Base-by-base conservation (phyloP, 1,140 invertebrate genomes). In the Bicyclus anynana region DNA sequence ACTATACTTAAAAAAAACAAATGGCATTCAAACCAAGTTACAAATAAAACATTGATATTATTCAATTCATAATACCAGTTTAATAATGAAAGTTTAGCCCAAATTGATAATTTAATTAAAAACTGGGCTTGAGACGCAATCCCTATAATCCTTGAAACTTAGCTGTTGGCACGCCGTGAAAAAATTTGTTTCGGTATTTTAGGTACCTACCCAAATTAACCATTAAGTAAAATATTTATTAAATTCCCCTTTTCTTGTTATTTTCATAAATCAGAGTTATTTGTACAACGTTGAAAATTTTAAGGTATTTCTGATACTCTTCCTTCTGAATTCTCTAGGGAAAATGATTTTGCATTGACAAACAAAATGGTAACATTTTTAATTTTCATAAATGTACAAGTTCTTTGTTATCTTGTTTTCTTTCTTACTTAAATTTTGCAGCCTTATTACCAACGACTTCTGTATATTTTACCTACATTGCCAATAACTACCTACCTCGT, bases 81-180 rank as follows among this genome's bases (percentile, higher is more conserved):
- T 44, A 44, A 18, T 44, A 44, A 49, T 13, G 10, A 4, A 49
- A 49, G 9, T 49, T 49, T 35, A 33, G 26, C 10, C 47, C 17
- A 16, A 49, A 49, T 37, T 44, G 42, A 56, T 65, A 55, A 59
- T 57, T 53, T 51, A 65, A 59, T 59, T 59, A 59, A 56, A 60
- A 54, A 60, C 42, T 57, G 35, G 29, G 53, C 47, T 52, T 48
- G 18, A 21, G 35, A 20, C 35, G 35, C 16, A 44, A 53, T 59
- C 35, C 46, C 47, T 48, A 52, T 59, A 59, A 59, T 59, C 57
- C 57, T 59, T 53, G 35, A 48, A 49, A 59, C 48, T 53, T 59
- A 18, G 50, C 35, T 23, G 42, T 40, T 52, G 42, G 51, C 57
- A 59, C 57, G 57, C 40, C 40, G 27, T 29, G 27, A 20, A 44